A percentile compares a stretch with the other conserved stretches of the same genome.
Conservation (phyloP, 2,797 vertebrate genomes). For the Eulemur coronatus region DNA sequence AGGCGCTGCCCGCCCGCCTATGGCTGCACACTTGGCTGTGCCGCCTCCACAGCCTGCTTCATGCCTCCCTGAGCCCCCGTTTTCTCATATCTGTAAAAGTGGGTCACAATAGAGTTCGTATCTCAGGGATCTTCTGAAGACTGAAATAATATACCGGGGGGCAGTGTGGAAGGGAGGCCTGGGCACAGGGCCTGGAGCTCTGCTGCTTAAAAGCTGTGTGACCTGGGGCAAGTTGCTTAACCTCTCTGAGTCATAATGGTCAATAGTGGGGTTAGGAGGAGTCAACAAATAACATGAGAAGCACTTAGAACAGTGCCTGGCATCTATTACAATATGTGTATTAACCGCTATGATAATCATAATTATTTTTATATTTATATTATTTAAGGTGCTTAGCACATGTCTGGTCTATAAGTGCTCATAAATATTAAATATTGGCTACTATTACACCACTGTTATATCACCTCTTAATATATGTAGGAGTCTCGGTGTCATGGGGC, state of each 20-base stretch:
- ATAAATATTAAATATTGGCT: not conserved
- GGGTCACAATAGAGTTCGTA: not conserved
- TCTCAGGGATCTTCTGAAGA: not conserved
- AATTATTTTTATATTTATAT: not conserved
- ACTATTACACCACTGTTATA: accelerated
- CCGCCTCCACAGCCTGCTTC: too few species aligned
- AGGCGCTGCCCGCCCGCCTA: accelerated
- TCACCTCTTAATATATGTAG: not conserved
- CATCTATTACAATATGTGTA: not conserved
- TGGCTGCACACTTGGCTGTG: accelerated
- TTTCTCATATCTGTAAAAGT: not conserved
- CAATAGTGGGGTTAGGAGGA: not conserved
- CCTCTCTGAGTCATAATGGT: not conserved
- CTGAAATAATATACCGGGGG: not conserved
- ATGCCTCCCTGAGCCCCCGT: not conserved
- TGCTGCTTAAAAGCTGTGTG: not conserved
- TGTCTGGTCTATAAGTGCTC: not conserved
- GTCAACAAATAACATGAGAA: not conserved
- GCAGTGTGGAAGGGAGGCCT: not conserved
- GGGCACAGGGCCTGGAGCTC: not conserved
- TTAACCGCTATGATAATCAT: not conserved
- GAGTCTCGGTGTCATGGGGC: accelerated
- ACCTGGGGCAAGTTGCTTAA: not conserved
- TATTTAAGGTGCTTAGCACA: not conserved
- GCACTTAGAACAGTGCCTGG: too few species aligned